Conservation (phyloP, 2,797 vertebrate species). For the Sitta carolinensis region DNA sequence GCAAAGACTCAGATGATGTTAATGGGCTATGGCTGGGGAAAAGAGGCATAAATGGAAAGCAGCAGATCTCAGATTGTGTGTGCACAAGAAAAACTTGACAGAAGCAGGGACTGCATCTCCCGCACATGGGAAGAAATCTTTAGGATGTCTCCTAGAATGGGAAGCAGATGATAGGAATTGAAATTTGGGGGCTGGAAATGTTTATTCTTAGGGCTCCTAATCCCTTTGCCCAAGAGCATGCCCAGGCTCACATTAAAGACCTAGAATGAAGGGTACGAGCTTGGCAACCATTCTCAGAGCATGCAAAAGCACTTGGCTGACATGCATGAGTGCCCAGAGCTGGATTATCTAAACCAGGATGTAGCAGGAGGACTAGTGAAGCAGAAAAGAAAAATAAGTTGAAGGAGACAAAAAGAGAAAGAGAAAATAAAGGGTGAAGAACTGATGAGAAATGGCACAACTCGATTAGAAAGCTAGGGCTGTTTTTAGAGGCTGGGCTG, state of each 20-base stretch:
- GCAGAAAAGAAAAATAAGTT: background rate
- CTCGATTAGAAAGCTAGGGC: background rate
- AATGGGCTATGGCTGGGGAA: background rate
- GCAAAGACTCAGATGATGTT: slow-evolving; percentile 7
- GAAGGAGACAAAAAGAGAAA: background rate
- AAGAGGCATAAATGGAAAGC: slow-evolving; percentile 2
- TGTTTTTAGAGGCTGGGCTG: background rate
- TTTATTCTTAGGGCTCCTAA: background rate
- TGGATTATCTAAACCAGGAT: background rate
- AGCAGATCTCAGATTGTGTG: background rate
- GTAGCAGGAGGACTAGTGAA: background rate
- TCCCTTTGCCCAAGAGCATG: background rate
- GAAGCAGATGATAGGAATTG: background rate
- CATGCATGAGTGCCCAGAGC: background rate
- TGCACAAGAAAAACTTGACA: background rate
- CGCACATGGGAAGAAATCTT: background rate
- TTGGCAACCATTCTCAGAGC: background rate
- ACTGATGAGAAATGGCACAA: background rate
- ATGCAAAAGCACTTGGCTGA: background rate
- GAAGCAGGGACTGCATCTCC: background rate
- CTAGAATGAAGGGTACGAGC: background rate
- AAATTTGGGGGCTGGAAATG: background rate
- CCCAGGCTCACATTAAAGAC: background rate
- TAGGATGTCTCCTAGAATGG: background rate
- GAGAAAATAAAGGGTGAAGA: background rate